A percentile compares a stretch with the other conserved stretches of the same genome.
These are phyloP conservation scores for Papilio glaucus DNA, from an alignment of 1,140 invertebrate species.

Conservation along the genomic window DNA sequence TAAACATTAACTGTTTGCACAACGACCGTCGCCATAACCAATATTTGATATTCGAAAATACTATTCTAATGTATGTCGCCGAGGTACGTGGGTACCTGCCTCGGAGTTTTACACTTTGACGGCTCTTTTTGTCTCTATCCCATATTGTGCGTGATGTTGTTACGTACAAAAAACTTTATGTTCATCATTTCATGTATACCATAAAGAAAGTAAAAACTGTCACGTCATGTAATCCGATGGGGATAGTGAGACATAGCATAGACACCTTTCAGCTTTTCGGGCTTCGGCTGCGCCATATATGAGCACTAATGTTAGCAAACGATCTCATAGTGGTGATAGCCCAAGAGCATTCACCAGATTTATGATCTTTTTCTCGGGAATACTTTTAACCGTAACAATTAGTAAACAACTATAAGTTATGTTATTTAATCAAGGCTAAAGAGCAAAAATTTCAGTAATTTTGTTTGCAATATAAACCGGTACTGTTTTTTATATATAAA, in stretches of 20 bases:
- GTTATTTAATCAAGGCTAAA: not conserved
- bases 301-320: too few relatives aligned
- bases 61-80: slow-evolving; percentile 79
- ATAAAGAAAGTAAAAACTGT: not conserved
- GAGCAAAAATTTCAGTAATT: not conserved
- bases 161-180: not conserved
- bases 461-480: not conserved
- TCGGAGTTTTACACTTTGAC: slow-evolving; percentile 71
- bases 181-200: not conserved
- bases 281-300: too few relatives aligned
- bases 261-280: too few relatives aligned
- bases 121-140: slow-evolving; percentile 69
- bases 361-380: too few relatives aligned
- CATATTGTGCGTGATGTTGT: not conserved
- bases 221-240: not conserved
- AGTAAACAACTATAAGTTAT: not conserved
- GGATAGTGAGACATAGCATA: too few relatives aligned
- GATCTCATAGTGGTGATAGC: too few relatives aligned
- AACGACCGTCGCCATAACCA: slow-evolving; percentile 78
- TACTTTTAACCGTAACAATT: too few relatives aligned
- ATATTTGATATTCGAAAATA: slow-evolving; percentile 83
- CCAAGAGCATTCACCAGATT: too few relatives aligned
- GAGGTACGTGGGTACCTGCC: slow-evolving; percentile 68
- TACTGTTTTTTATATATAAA: slow-evolving; percentile 1
- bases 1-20: slow-evolving; percentile 80